Evolutionary conservation across 2,797 vertebrate species (phyloP).

Genomic region (Poeciliopsis infans): DNA sequence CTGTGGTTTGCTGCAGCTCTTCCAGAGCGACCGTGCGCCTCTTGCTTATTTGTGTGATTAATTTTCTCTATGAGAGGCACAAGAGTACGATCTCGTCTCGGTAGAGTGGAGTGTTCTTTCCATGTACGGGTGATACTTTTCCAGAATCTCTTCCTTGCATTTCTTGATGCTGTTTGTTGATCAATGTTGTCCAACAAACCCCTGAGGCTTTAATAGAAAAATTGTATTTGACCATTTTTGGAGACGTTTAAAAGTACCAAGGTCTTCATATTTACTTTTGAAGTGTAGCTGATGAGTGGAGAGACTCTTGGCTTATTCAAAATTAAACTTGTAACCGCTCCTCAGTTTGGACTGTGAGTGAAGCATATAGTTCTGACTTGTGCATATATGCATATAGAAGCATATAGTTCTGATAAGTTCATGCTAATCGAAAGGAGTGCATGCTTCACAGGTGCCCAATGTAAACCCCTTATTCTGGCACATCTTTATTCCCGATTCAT

Average conservation of each 20-base stretch:
- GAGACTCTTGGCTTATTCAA: conserved; percentile 24
- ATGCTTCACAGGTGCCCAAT: conserved; percentile 67
- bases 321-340: too few species aligned
- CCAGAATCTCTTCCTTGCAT: background rate
- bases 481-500: conserved; percentile 70
- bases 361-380: conserved; percentile 54
- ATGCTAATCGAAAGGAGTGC: conserved; percentile 64
- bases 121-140: background rate
- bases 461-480: conserved; percentile 63
- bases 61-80: background rate
- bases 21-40: background rate
- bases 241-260: conserved; percentile 52
- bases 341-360: conserved; percentile 41
- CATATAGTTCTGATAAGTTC: conserved; percentile 56
- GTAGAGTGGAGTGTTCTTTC: background rate
- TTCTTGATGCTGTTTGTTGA: background rate
- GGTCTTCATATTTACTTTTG: conserved; percentile 43
- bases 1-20: background rate
- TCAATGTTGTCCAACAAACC: background rate
- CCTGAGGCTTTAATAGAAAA: background rate
- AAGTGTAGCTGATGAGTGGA: conserved; percentile 42
- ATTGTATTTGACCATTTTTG: conserved; percentile 20
- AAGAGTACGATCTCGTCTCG: background rate
- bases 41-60: background rate
- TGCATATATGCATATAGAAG: too few species aligned